Base-by-base conservation (phyloP, 30 jellyfish, hydroid and myxozoan species). In the Aurelia sp. region DNA sequence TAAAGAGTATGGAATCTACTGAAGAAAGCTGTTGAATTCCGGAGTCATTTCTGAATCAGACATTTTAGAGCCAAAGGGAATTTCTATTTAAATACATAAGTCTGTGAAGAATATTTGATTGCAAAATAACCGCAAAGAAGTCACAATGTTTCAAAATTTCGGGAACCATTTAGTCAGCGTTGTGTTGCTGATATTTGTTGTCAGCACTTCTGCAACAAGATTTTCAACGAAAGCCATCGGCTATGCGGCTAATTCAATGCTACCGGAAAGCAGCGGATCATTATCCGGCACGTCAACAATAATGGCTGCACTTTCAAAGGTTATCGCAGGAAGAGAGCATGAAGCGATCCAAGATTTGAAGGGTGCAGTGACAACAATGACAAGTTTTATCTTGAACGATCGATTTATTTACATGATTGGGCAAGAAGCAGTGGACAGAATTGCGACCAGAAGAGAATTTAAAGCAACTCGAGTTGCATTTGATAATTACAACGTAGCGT, bases 401-500 rank as follows among this genome's bases (percentile, higher is more conserved):
- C 87, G 93, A 30, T 84, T 84, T 66, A 78, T 66, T 33, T 72
- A 84, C 88, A 84, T 84, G 88, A 73, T 84, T 16, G 85, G 76
- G 68, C 24, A 63, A 13, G 88, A 84, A 27, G 93, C 93, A 12
- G 47, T 84, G 5, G 88, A 84, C 66, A 57, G 72, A 50, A 84
- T 84, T 13, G 76, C 82, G 35, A 63, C 53, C 8, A 57, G 53
- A 38, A 69, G 74, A 48, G 86, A 61, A 18, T 84, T 84, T 62
- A 41, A 33, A 40, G 35, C 63, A 35, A 84, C 93, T 13, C 87
- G 88, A 72, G 76, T 53, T 11, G 88, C 93, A 48, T 59, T 84
- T 33, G 76, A 21, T 62, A 84, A 84, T 64, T 84, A 84, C 80
- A 84, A 84, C 88, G 27, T 48, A n/a, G 93, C 82, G 17, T 48